These are phyloP conservation scores for Geotrypetes seraphini DNA, from an alignment of 2,797 vertebrate genomes.

Conservation along the genomic window DNA sequence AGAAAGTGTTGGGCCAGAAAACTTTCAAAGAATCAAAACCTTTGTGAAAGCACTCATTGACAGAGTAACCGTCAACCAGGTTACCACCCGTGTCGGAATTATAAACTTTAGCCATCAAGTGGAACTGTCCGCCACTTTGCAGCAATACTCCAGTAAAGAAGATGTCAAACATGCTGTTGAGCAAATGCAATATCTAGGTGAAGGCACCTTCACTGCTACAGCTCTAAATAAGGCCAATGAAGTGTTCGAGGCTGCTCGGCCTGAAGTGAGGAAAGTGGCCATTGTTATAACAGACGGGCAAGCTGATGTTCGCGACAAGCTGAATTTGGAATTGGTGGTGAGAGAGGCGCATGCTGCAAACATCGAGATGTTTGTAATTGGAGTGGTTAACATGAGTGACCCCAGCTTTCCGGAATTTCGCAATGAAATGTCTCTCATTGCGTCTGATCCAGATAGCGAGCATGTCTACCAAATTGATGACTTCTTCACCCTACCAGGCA, in stretches of 20 bases:
- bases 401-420: conserved; percentile 50
- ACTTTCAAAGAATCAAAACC: conserved; percentile 71
- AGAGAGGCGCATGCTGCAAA: conserved; percentile 31
- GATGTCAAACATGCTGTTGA: conserved; percentile 53
- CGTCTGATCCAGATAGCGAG: conserved; percentile 62
- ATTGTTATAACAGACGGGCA: conserved; percentile 71
- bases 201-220: conserved; percentile 71
- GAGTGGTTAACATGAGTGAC: conserved; percentile 58
- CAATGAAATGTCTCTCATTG: conserved; percentile 67
- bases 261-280: conserved; percentile 57
- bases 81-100: conserved; percentile 53
- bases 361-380: conserved; percentile 69
- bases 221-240: conserved; percentile 56
- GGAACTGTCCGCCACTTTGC: conserved; percentile 54
- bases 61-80: conserved; percentile 32
- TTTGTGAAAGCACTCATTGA: conserved; percentile 68
- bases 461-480: conserved; percentile 69
- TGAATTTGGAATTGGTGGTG: conserved; percentile 42
- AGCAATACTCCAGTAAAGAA: conserved; percentile 45
- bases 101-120: conserved; percentile 72
- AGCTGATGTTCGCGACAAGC: conserved; percentile 52
- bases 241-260: conserved; percentile 49
- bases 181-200: conserved; percentile 68
- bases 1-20: conserved; percentile 71
- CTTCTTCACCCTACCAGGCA: conserved; percentile 49